Percentiles rank a stretch among this genome's conserved stretches.
Conservation (phyloP, 2,113 vertebrate species). For the Halichoeres trimaculatus region DNA sequence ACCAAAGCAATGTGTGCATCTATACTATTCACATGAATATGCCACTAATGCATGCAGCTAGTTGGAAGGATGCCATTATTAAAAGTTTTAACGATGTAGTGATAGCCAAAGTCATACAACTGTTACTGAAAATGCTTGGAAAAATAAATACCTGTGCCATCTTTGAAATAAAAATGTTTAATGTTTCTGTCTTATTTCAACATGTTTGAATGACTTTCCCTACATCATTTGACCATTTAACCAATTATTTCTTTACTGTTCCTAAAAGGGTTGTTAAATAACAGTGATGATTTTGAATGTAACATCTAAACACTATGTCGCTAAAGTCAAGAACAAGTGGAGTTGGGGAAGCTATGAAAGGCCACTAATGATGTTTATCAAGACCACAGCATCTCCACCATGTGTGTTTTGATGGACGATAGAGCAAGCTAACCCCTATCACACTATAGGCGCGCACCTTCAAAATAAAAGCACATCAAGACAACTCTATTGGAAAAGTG, state of each 20-base stretch:
- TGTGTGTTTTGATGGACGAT: not conserved
- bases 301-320: no score
- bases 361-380: no score
- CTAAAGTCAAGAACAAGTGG: no score
- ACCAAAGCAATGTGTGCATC: conserved; percentile 45
- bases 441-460: not conserved
- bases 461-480: conserved; percentile 42
- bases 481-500: not conserved
- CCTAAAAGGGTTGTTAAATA: no score
- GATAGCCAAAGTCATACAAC: conserved; percentile 35
- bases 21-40: conserved; percentile 29
- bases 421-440: not conserved
- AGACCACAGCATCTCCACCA: no score
- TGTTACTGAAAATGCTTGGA: conserved; percentile 54
- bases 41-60: conserved; percentile 66
- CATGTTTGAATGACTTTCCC: not conserved
- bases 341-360: no score
- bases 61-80: conserved; percentile 37
- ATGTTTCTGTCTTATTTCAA: conserved; percentile 6
- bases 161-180: conserved; percentile 72
- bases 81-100: conserved; percentile 15
- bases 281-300: no score
- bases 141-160: conserved; percentile 52
- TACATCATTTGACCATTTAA: not conserved
- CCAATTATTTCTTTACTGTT: not conserved